A percentile compares a stretch with the other conserved stretches of the same genome.
Conservation (phyloP, 2,113 vertebrate genomes). For the Prunella himalayana region DNA sequence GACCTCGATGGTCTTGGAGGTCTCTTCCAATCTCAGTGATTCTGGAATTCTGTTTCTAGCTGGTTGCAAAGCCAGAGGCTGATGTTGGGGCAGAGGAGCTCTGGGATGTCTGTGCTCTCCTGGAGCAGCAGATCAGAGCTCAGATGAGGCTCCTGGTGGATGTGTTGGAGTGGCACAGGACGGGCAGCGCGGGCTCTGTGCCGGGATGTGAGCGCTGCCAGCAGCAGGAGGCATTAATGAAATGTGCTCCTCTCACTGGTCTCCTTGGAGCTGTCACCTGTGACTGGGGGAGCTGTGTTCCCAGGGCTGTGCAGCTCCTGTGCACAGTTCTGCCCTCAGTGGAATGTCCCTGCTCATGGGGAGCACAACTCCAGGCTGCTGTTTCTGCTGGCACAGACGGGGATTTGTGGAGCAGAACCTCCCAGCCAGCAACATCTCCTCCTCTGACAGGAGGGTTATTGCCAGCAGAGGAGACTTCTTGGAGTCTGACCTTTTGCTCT, state of each 20-base stretch:
- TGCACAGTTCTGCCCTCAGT: neutral
- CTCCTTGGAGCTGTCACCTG: neutral
- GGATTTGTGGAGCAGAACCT: neutral
- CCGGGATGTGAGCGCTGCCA: neutral
- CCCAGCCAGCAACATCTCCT: neutral
- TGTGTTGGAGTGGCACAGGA: neutral
- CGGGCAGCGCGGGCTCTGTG: neutral
- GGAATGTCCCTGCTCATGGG: neutral
- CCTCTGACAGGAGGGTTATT: neutral
- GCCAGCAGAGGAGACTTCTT: neutral
- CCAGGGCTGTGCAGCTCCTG: neutral
- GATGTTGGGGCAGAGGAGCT: neutral
- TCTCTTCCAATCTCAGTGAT: neutral
- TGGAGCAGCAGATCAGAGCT: neutral
- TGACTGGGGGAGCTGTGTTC: neutral
- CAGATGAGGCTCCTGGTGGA: neutral
- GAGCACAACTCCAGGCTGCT: fast-evolving
- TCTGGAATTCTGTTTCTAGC: neutral
- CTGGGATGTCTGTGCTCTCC: neutral
- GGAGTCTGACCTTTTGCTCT: neutral
- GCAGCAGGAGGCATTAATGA: constrained; percentile 5
- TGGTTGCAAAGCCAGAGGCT: neutral
- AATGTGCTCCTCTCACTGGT: neutral
- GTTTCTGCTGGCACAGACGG: fast-evolving
- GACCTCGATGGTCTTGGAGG: fast-evolving